phyloP scores from a whole-genome alignment of 2,797 vertebrate genomes.

The Acipenser transmontanus region DNA sequence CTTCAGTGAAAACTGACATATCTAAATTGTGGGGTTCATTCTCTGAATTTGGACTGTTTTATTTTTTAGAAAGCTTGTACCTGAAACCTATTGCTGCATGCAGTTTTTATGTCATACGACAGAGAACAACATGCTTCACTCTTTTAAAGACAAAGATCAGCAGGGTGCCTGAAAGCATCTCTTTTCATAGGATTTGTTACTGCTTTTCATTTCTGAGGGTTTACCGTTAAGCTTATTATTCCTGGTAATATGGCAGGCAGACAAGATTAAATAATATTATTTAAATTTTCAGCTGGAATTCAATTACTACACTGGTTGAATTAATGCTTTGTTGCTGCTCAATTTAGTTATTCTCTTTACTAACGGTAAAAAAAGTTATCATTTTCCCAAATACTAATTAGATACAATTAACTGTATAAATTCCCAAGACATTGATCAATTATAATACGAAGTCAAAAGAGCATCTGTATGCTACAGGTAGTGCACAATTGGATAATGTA shows the following conservation, averaged over 20 bases:
- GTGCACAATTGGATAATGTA: background rate
- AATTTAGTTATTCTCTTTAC: background rate
- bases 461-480: background rate
- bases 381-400: background rate
- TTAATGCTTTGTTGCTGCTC: background rate
- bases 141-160: conserved; percentile 1
- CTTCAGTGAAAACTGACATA: no score
- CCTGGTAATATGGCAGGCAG: background rate
- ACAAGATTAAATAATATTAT: background rate
- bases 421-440: background rate
- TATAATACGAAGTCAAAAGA: background rate
- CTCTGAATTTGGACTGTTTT: no score
- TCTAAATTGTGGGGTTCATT: no score
- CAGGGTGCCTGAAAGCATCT: conserved; percentile 6
- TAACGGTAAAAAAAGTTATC: background rate
- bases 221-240: background rate
- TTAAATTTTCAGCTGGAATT: background rate
- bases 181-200: background rate
- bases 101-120: no score
- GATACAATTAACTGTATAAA: background rate
- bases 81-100: no score
- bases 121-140: background rate
- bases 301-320: background rate
- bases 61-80: no score
- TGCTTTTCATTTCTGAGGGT: background rate